Base-by-base conservation (phyloP, 2,888 invertebrate species). In the Macroteleia sp. region DNA sequence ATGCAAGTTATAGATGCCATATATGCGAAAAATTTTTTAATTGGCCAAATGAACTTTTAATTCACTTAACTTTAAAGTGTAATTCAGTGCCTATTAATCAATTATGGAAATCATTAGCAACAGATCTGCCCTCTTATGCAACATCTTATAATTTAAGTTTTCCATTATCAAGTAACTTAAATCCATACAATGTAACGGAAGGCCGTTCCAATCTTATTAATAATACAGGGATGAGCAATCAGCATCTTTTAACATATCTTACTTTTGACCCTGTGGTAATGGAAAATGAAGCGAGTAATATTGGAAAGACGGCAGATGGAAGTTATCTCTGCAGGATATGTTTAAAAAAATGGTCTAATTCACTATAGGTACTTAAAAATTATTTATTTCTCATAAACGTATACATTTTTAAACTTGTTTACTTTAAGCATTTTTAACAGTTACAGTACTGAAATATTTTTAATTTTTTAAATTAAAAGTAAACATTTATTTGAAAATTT, bases 341-440 rank as follows among this genome's bases (percentile, higher is more conserved):
- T 92, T 98, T 98, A 16, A 98, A 98, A 91, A 93, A 97, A 42
- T 99, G 98, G 91, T 98, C 98, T n/a, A n/a, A n/a, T n/a, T n/a
- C n/a, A n/a, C n/a, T n/a, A n/a, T n/a, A n/a, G n/a, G n/a, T n/a
- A n/a, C n/a, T n/a, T n/a, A n/a, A n/a, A n/a, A n/a, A n/a, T n/a
- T n/a, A n/a, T n/a, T n/a, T n/a, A n/a, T n/a, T n/a, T n/a, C n/a
- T n/a, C n/a, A n/a, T n/a, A n/a, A n/a, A n/a, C n/a, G n/a, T n/a
- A n/a, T n/a, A n/a, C n/a, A n/a, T n/a, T n/a, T n/a, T n/a, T n/a
- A n/a, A n/a, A n/a, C n/a, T n/a, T n/a, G n/a, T n/a, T n/a, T n/a
- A n/a, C n/a, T n/a, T n/a, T n/a, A n/a, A n/a, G n/a, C n/a, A n/a
- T n/a, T n/a, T n/a, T n/a, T n/a, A n/a, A n/a, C n/a, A n/a, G n/a